Evolutionary conservation across 2,113 vertebrate species (phyloP).

Genomic region (Phalacrocorax carbo): DNA sequence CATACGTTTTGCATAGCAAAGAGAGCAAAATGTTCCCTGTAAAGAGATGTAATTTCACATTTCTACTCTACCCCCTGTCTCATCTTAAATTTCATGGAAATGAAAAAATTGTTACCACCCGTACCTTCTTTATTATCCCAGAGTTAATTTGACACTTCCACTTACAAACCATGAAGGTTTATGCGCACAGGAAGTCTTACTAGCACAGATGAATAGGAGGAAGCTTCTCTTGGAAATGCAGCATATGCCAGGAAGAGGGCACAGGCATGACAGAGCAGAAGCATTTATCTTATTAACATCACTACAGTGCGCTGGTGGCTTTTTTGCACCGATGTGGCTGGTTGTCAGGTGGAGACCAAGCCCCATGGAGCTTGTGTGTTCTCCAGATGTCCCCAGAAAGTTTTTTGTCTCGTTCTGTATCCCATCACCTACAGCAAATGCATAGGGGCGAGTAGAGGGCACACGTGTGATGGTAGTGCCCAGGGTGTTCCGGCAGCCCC

Average conservation of each 20-base stretch:
- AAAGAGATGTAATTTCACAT: not conserved
- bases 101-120: not conserved
- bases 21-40: not conserved
- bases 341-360: not conserved
- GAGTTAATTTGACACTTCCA: not conserved
- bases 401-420: not conserved
- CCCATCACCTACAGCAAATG: accelerated
- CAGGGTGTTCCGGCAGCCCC: not conserved
- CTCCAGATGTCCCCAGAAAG: not conserved
- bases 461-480: accelerated
- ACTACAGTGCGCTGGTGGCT: not conserved
- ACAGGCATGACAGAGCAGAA: not conserved
- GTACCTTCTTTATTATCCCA: not conserved
- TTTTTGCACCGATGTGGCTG: not conserved
- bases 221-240: not conserved
- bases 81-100: not conserved
- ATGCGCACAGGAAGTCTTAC: not conserved
- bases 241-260: not conserved
- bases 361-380: not conserved
- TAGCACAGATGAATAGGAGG: not conserved
- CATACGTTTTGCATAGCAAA: not conserved
- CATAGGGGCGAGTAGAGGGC: not conserved
- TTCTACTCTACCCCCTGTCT: not conserved
- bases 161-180: not conserved
- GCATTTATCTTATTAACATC: not conserved